A percentile compares a stretch with the other conserved stretches of the same genome.
These are phyloP conservation scores for Frankliniella intonsa DNA, from an alignment of 2,888 invertebrate genomes.

Conservation along the genomic window DNA sequence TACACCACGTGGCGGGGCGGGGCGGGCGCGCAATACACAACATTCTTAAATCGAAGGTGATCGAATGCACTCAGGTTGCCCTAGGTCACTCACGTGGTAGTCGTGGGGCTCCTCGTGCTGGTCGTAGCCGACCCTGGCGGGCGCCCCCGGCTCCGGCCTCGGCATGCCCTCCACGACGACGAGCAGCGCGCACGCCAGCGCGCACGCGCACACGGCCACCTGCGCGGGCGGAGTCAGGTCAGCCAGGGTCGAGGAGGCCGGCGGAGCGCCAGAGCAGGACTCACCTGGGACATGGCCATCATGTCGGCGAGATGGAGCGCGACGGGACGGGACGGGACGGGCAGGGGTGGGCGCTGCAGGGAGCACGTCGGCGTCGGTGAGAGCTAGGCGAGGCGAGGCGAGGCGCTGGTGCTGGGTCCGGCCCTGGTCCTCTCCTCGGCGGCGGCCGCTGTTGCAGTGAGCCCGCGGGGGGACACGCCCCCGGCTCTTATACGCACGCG, in stretches of 20 bases:
- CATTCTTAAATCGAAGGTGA: too few relatives aligned
- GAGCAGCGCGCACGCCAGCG: background rate
- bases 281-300: background rate
- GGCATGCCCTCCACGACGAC: background rate
- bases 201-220: conserved; percentile 28
- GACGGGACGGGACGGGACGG: too few relatives aligned
- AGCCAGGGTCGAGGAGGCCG: conserved; percentile 30
- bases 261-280: background rate
- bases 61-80: too few relatives aligned
- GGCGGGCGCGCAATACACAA: too few relatives aligned
- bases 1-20: background rate
- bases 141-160: background rate
- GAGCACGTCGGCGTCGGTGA: too few relatives aligned
- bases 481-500: conserved; percentile 21
- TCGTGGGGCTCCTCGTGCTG: background rate
- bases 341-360: too few relatives aligned
- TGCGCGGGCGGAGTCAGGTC: too few relatives aligned
- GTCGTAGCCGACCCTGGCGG: conserved; percentile 3
- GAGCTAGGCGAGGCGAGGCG: background rate
- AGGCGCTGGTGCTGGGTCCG: background rate
- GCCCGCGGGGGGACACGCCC: background rate
- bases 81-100: background rate
- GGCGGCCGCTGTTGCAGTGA: background rate
- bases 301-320: too few relatives aligned
- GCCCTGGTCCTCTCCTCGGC: background rate